Percentiles rank a stretch among this genome's conserved stretches.
phyloP scores from a whole-genome alignment of 64 coral and sea anemone genomes.

The Stylophora pistillata region DNA sequence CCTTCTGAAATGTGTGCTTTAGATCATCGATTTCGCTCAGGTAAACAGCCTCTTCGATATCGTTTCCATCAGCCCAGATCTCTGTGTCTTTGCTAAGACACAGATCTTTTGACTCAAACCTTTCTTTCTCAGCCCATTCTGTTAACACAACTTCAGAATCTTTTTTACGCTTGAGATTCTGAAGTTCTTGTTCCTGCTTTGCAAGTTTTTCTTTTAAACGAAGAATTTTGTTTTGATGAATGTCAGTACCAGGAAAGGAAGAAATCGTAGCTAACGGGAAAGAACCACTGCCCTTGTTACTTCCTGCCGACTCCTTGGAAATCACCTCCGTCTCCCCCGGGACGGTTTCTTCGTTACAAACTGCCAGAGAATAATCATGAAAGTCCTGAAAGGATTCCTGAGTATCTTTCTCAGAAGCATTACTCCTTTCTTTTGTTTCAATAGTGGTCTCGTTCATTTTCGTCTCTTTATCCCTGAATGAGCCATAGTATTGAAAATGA shows the following conservation, averaged over 20 bases:
- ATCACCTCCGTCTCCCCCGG: background rate
- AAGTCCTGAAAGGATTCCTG: background rate
- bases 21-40: background rate
- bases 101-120: background rate
- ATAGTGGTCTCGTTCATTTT: background rate
- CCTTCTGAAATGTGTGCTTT: background rate
- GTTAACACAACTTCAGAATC: background rate
- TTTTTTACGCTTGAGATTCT: background rate
- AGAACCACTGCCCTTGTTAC: background rate
- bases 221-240: background rate
- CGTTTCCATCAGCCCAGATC: background rate
- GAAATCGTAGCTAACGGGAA: background rate
- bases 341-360: background rate
- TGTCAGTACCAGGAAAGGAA: background rate
- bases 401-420: background rate
- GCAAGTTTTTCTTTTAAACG: slow-evolving; percentile 3
- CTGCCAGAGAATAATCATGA: too few relatives aligned
- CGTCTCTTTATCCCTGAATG: background rate
- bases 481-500: background rate
- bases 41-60: background rate
- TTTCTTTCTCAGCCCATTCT: background rate
- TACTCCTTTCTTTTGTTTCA: too few relatives aligned
- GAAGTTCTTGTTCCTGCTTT: background rate
- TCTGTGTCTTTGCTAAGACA: background rate
- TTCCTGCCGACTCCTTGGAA: background rate